Conservation (phyloP, 1,140 invertebrate species). For the fruit fly (Drosophila melanogaster) region DNA sequence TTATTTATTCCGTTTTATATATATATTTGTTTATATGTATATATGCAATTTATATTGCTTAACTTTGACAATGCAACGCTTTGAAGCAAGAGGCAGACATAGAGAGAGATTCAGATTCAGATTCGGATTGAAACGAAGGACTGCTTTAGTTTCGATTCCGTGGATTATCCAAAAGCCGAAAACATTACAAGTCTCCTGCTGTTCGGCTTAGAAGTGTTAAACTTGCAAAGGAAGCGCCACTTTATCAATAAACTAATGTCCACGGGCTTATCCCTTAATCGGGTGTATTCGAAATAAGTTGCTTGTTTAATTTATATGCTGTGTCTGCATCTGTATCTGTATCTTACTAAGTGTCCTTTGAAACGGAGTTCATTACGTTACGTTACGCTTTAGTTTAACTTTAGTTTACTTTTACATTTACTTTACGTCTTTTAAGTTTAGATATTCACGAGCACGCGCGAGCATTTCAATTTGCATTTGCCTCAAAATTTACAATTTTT, state of each 20-base stretch:
- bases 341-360: conserved; percentile 65
- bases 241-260: conserved; percentile 65
- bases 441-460: conserved; percentile 81
- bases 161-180: conserved; percentile 6
- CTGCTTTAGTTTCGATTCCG: conserved; percentile 2
- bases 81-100: conserved; percentile 68
- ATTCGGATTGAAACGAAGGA: conserved; percentile 21
- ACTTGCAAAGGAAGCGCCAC: conserved; percentile 78
- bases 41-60: conserved; percentile 75
- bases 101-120: conserved; percentile 59
- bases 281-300: conserved; percentile 19
- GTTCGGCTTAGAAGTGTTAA: conserved; percentile 71
- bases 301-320: conserved; percentile 45
- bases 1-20: conserved; percentile 46
- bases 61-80: conserved; percentile 79
- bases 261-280: conserved; percentile 13
- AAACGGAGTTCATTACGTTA: conserved; percentile 56
- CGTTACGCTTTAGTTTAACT: conserved; percentile 31
- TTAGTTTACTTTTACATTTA: conserved; percentile 50
- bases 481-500: conserved; percentile 69
- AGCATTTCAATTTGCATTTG: conserved; percentile 68
- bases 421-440: conserved; percentile 58
- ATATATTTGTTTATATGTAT: conserved; percentile 58
- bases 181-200: not conserved
- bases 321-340: conserved; percentile 49